Conservation (phyloP, 2,113 vertebrate genomes). For the Silurus meridionalis region DNA sequence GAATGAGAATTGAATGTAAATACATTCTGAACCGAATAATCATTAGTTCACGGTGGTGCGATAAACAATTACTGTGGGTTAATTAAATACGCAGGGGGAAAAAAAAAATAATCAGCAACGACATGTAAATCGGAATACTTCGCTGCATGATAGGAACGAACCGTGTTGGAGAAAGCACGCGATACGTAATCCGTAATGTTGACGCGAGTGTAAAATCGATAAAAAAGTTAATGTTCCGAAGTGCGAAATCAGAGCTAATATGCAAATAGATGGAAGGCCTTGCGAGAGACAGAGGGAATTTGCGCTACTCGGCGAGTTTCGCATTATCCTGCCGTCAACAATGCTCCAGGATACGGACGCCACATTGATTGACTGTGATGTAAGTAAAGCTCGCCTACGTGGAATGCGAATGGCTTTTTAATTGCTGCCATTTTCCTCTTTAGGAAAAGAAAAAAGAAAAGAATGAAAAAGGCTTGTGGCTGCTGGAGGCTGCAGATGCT, state of each 20-base stretch:
- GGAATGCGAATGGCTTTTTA: constrained; percentile 61
- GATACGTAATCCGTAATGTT: too few species aligned
- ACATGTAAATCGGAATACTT: neutral
- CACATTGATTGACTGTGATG: constrained; percentile 52
- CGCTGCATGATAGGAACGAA: neutral
- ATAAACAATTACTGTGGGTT: neutral
- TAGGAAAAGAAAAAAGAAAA: neutral
- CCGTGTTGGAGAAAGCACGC: too few species aligned
- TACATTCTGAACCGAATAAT: neutral
- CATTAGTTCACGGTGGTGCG: neutral
- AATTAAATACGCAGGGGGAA: constrained; percentile 7
- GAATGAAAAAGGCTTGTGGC: constrained; percentile 50
- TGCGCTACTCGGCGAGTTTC: neutral
- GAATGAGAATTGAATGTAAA: neutral
- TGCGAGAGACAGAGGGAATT: neutral
- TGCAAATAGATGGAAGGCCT: constrained; percentile 12
- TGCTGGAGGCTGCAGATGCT: constrained; percentile 57
- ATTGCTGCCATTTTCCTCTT: constrained; percentile 58
- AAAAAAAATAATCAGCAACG: neutral
- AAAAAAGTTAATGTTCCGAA: neutral
- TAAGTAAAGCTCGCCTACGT: constrained; percentile 52
- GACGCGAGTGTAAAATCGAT: neutral
- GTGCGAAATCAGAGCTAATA: constrained; percentile 21
- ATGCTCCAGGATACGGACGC: constrained; percentile 6
- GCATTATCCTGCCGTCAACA: neutral